A percentile compares a stretch with the other conserved stretches of the same genome.
These are phyloP conservation scores for Peromyscus aztecus DNA, from an alignment of 2,797 vertebrate species.

Conservation along the genomic window DNA sequence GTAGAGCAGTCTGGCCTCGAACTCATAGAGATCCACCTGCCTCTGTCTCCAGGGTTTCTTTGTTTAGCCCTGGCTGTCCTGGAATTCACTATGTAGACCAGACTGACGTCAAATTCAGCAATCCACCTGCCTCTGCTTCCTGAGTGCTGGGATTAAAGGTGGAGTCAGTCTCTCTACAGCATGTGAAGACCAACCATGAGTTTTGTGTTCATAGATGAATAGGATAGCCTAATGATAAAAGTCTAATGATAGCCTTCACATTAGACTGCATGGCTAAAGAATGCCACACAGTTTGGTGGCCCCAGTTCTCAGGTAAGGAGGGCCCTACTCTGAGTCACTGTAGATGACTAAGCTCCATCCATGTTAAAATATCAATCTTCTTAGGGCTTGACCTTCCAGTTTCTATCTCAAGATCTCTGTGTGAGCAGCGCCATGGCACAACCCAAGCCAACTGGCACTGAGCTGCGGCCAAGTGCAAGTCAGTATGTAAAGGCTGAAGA, in stretches of 20 bases:
- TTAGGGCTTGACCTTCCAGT: neutral
- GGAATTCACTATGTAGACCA: too few relatives aligned
- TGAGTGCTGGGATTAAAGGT: too few relatives aligned
- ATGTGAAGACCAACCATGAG: neutral
- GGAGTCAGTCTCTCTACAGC: neutral
- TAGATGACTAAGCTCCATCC: neutral
- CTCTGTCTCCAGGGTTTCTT: too few relatives aligned
- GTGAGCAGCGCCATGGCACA: neutral
- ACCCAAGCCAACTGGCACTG: neutral
- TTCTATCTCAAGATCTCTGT: neutral
- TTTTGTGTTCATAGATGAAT: neutral
- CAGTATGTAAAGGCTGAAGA: neutral
- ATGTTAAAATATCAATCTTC: neutral
- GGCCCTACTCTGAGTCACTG: neutral
- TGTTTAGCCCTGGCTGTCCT: too few relatives aligned
- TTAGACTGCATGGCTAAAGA: neutral
- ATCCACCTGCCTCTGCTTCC: too few relatives aligned
- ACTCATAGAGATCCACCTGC: too few relatives aligned
- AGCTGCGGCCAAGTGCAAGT: neutral
- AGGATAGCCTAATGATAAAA: neutral
- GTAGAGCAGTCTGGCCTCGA: too few relatives aligned
- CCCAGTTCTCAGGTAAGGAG: neutral
- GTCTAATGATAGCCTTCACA: neutral
- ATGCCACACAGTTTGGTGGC: neutral
- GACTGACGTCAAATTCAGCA: too few relatives aligned